Evolutionary conservation across 1,140 invertebrate species (phyloP).

Genomic region (Drepana arcuata): DNA sequence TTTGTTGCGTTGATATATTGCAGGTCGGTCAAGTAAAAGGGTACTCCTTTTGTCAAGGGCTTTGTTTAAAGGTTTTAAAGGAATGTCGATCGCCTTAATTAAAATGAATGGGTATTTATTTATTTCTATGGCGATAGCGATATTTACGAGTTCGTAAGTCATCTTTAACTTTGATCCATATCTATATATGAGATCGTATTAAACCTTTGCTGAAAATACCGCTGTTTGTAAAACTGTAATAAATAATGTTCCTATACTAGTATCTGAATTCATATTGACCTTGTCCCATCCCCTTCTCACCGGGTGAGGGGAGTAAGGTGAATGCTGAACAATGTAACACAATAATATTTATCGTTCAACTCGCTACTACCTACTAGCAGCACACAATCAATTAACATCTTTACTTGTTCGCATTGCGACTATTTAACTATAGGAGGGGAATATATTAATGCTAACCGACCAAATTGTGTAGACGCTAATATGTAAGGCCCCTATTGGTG

Average conservation of each 20-base stretch:
- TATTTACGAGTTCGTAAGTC: slow-evolving; percentile 23
- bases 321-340: slow-evolving; percentile 16
- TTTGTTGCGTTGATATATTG: too few species aligned
- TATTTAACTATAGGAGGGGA: slow-evolving; percentile 21
- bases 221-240: slow-evolving; percentile 18
- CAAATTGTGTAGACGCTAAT: slow-evolving; percentile 16
- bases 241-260: slow-evolving; percentile 22
- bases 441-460: slow-evolving; percentile 16
- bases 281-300: slow-evolving; percentile 23
- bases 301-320: slow-evolving; percentile 26
- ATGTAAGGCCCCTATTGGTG: not conserved
- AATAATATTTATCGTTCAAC: slow-evolving; percentile 13
- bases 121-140: too few species aligned
- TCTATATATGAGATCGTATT: too few species aligned
- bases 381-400: slow-evolving; percentile 23
- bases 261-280: slow-evolving; percentile 19
- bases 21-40: too few species aligned
- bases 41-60: too few species aligned
- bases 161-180: slow-evolving; percentile 16
- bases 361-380: slow-evolving; percentile 6
- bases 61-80: slow-evolving; percentile 17
- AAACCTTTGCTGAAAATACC: too few species aligned
- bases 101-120: too few species aligned
- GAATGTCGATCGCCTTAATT: too few species aligned
- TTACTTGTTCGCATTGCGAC: slow-evolving; percentile 22